phyloP scores from a whole-genome alignment of 2,113 vertebrate genomes.

The Scopus umbretta region DNA sequence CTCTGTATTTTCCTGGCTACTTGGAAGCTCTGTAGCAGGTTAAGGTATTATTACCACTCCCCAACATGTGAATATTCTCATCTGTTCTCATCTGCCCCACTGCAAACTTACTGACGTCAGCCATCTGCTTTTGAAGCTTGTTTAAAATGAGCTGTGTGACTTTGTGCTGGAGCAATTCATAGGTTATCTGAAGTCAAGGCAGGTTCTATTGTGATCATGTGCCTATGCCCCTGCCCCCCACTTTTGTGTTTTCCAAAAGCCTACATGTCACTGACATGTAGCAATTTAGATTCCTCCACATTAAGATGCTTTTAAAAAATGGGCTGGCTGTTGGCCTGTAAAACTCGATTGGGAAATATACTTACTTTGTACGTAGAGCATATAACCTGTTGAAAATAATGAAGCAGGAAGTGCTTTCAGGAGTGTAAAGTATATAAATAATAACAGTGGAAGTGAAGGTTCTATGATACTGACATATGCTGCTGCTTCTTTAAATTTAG shows the following conservation, averaged over 20 bases:
- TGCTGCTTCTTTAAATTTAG: neutral
- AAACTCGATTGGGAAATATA: neutral
- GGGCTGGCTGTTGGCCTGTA: neutral
- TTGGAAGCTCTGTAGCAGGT: neutral
- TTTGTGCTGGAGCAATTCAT: neutral
- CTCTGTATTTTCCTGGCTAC: neutral
- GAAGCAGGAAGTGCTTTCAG: neutral
- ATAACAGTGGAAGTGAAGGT: neutral
- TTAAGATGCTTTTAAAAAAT: neutral
- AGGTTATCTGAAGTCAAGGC: neutral
- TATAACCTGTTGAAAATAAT: neutral
- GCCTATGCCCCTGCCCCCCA: rapidly evolving
- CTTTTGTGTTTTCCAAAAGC: neutral
- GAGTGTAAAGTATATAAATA: neutral
- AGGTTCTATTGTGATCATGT: neutral
- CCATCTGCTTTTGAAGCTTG: neutral
- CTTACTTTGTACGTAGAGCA: neutral
- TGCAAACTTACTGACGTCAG: neutral
- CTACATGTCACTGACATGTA: neutral
- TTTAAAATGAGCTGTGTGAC: neutral
- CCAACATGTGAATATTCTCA: neutral
- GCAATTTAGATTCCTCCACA: neutral
- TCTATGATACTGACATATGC: neutral
- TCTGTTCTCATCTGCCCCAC: neutral
- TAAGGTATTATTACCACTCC: neutral